These are phyloP conservation scores for Drosophila yakuba DNA, from an alignment of 1,140 invertebrate species.

Conservation along the genomic window DNA sequence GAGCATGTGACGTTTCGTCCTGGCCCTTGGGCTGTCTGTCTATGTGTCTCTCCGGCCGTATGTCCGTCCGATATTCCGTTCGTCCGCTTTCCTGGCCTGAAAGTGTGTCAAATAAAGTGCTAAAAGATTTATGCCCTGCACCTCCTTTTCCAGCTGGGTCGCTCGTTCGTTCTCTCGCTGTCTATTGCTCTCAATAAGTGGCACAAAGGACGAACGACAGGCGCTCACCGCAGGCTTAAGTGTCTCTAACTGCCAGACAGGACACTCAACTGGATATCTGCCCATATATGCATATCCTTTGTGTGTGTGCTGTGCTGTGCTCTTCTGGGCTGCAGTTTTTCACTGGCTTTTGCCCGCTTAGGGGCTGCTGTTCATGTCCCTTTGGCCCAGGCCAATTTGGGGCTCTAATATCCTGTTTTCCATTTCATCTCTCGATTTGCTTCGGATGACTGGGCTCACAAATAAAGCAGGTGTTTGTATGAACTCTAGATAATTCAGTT, in stretches of 20 bases:
- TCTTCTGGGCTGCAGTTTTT: constrained; percentile 51
- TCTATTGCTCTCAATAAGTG: constrained; percentile 70
- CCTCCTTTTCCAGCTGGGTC: constrained; percentile 42
- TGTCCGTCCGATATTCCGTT: constrained; percentile 5
- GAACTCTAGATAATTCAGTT: neutral
- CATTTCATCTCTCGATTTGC: constrained; percentile 29
- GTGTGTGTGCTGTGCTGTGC: constrained; percentile 1
- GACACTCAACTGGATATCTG: constrained; percentile 43
- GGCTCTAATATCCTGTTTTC: constrained; percentile 17
- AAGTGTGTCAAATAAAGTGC: constrained; percentile 82
- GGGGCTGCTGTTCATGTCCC: constrained; percentile 29
- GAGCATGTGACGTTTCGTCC: constrained; percentile 45
- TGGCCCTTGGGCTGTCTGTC: constrained; percentile 16
- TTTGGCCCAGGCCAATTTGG: constrained; percentile 31
- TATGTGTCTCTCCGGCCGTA: constrained; percentile 11
- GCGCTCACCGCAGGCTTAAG: constrained; percentile 69
- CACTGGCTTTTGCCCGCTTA: constrained; percentile 20
- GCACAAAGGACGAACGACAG: constrained; percentile 58
- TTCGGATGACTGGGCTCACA: constrained; percentile 18
- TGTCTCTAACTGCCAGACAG: constrained; percentile 63
- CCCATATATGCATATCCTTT: neutral
- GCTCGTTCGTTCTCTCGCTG: constrained; percentile 24
- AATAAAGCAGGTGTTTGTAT: constrained; percentile 4
- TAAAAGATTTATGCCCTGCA: constrained; percentile 79
- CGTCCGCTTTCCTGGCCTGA: constrained; percentile 20